These are phyloP conservation scores for Erethizon dorsatum DNA, from an alignment of 2,797 vertebrate species.

Conservation along the genomic window DNA sequence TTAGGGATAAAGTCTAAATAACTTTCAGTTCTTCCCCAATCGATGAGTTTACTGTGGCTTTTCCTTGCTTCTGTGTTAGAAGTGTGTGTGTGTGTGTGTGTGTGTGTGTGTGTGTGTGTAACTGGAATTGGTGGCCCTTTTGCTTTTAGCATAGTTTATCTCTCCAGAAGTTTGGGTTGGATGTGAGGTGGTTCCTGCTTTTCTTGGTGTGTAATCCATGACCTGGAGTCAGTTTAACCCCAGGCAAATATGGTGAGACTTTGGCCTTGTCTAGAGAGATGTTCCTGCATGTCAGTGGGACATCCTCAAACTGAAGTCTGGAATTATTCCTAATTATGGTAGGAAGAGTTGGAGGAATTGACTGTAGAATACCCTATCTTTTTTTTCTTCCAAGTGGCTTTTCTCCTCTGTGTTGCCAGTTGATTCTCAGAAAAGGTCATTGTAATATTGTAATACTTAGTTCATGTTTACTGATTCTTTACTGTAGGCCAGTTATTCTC, in stretches of 20 bases:
- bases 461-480: neutral
- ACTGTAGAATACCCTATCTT: neutral
- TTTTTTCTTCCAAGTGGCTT: neutral
- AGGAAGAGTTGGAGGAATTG: neutral
- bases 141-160: neutral
- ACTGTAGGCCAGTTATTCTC: neutral
- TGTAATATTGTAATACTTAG: neutral
- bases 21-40: slow-evolving; percentile 71
- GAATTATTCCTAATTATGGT: neutral
- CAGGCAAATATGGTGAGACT: neutral
- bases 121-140: neutral
- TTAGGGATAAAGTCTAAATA: slow-evolving; percentile 70
- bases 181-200: neutral
- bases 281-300: neutral
- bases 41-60: neutral
- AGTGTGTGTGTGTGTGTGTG: neutral
- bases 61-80: neutral
- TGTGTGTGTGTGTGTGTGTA: neutral
- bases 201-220: neutral
- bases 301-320: neutral
- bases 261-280: neutral
- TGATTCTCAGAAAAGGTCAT: slow-evolving; percentile 18
- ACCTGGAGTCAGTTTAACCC: neutral
- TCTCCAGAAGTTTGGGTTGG: neutral
- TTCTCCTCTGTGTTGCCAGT: neutral